phyloP scores from a whole-genome alignment of 1,140 invertebrate species.

The Aphidius gifuensis region DNA sequence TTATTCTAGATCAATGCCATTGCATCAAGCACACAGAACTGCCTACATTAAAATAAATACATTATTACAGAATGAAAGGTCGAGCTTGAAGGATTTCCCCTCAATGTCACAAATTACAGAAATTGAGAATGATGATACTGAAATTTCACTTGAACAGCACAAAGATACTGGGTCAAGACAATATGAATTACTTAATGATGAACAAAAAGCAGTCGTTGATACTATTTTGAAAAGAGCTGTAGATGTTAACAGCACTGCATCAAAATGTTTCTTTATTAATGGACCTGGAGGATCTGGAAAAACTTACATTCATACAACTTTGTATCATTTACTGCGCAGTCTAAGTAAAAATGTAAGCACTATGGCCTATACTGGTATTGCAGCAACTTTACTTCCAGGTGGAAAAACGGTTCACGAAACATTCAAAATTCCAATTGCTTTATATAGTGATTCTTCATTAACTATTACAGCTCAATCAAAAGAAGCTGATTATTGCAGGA shows the following conservation, averaged over 20 bases:
- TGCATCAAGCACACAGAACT: neutral
- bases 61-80: neutral
- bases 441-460: neutral
- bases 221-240: neutral
- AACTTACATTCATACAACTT: conserved; percentile 12
- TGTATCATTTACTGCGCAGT: conserved; percentile 1
- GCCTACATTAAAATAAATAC: conserved; percentile 4
- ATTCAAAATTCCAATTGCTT: neutral
- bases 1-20: neutral
- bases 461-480: neutral
- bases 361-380: conserved; percentile 3
- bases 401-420: neutral
- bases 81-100: neutral
- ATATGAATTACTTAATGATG: conserved; percentile 1
- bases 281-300: conserved; percentile 24
- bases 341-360: neutral
- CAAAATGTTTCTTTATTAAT: neutral
- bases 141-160: neutral
- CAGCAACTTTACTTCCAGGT: neutral
- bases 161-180: neutral
- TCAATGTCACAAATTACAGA: neutral
- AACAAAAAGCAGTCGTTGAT: neutral
- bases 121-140: neutral
- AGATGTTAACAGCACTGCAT: neutral
- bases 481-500: neutral